Base-by-base conservation (phyloP, 2,888 invertebrate genomes). In the Diarsia mendica region DNA sequence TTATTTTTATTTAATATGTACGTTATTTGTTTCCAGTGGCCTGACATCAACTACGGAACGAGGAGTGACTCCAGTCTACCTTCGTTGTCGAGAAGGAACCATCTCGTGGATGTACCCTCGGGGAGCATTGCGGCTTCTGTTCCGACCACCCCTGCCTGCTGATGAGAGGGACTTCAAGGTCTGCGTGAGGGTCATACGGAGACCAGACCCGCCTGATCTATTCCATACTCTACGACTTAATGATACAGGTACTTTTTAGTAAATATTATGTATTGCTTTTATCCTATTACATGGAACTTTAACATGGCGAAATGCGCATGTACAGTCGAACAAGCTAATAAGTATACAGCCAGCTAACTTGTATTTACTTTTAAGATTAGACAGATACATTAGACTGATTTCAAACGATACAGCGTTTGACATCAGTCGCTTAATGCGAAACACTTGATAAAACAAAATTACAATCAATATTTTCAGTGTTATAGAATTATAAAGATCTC, bases 31-130 rank as follows among this genome's bases (percentile, higher is more conserved):
- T 97, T 97, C 55, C 95, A 98, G 98, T 90, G 97, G 97, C 9
- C 91, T 97, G 83, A 92, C 96, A 20, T 89, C 93, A 46, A 90
- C 89, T 80, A 90, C 94, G 11, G 97, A 97, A 77, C 97, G 97
- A 72, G 98, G 97, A 5, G 98, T 98, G 67, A 97, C 98, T 55
- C 98, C 98, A 0, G 97, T 98, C 55, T 98, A 98, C 94, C 97
- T 98, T 68, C 97, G 98, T 48, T 98, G 98, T 90, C 96, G 97
- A 33, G 97, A 98, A 79, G 98, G 98, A 46, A 94, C 96, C 33
- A 97, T 98, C 18, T 96, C 97, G n/a, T 98, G 98, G 98, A 93
- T 97, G 87, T 98, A 98, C 92, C 98, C 98, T 0, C 97, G 97
- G 11, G 98, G 98, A 0, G 98, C 98, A 0, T 94, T 98, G 28